Base-by-base conservation (phyloP, 2,113 vertebrate species). In the Motacilla alba region DNA sequence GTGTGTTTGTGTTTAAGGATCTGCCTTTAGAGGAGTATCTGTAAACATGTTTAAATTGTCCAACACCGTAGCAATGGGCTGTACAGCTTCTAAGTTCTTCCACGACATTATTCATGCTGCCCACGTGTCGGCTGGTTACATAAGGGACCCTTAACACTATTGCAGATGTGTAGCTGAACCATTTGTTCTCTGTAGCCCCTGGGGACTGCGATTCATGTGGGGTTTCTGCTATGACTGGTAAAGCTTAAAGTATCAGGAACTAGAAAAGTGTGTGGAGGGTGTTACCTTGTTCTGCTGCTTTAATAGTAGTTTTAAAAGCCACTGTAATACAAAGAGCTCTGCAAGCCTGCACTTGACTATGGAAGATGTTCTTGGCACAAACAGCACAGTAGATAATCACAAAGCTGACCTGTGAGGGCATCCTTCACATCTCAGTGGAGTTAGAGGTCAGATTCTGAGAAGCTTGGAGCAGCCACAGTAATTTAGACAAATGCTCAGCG, bases 381-480 rank as follows among this genome's bases (percentile, higher is more conserved):
- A 31, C 16, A 59, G 46, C 52, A 5, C 37, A 24, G 50, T 50
- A 85, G 75, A 59, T 92, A 90, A 88, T 90, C 60, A 44, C 56
- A 75, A 56, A 94, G 33, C 68, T 90, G 86, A 89, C 68, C 86
- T 81, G 14, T 27, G 47, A 84, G 83, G 76, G 60, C 47, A 67
- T 90, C 64, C 89, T 77, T 94, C 94, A 95, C 92, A 81, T 56
- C 50, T 83, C 80, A 83, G 50, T 62, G 83, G 89, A 86, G 64
- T 76, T 77, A 53, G 88, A 84, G 82, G 63, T 78, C 64, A 89
- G 67, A 60, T 84, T 75, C 68, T 79, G 49, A 75, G 85, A 69
- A 89, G 59, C 72, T 59, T 72, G 78, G 17, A 41, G 58, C 78
- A 77, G 63, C n/a, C 33, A 27, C 39, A 39, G 76, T 92, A 77